phyloP scores from a whole-genome alignment of 1,140 invertebrate genomes.

The Myzus persicae region DNA sequence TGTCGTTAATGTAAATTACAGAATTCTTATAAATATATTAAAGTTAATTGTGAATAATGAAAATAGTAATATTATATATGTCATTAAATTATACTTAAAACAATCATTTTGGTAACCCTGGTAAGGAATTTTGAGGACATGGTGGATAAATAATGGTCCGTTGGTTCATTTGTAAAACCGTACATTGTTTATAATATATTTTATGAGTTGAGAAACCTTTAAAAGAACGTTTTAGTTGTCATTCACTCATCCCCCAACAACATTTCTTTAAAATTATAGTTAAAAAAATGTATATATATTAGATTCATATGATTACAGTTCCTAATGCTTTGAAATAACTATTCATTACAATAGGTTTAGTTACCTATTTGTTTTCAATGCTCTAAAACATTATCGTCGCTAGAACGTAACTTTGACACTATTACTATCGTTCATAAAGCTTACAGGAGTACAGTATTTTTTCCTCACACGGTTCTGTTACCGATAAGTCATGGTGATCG shows the following conservation, averaged over 20 bases:
- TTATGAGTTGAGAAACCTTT: neutral
- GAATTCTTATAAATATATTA: neutral
- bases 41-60: neutral
- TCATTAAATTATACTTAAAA: neutral
- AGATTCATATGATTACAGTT: neutral
- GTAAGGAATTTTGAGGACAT: neutral
- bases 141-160: neutral
- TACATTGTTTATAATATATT: neutral
- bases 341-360: neutral
- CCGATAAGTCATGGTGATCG: neutral
- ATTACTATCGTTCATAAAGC: neutral
- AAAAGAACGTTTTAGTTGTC: neutral
- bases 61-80: neutral
- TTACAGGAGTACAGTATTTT: neutral
- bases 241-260: no score
- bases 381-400: neutral
- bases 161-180: neutral
- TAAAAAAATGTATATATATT: no score
- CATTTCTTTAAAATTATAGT: neutral
- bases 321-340: neutral
- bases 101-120: neutral
- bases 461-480: neutral
- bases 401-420: neutral
- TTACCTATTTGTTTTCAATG: neutral
- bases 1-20: no score